Evolutionary conservation across 2,113 vertebrate genomes (phyloP), one percentile per base, ranked within the genome.

Genomic region (Phoenicopterus ruber): DNA sequence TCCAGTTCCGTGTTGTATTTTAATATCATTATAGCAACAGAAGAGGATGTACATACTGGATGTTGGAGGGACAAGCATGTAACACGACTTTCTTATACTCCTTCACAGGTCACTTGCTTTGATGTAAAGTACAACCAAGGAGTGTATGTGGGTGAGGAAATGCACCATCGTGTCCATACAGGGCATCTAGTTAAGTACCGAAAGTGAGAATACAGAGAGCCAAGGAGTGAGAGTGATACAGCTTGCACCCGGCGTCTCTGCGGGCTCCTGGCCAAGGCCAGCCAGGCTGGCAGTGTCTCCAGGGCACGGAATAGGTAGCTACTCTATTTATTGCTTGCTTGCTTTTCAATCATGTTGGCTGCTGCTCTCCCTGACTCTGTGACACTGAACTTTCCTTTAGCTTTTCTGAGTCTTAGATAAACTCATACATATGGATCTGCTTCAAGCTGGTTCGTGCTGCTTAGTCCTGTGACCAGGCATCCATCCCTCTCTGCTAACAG

Each of bases 291-390:
- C 66, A 40, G 25, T 83, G 73, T 85, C 70, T 93, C 66, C 82
- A 85, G 90, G 58, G 87, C 73, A 91, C 65, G 44, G 84, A 90
- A 72, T 5, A 79, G 71, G 73, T 71, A 93, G 82, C 40, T 85
- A 69, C 82, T 89, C 71, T 85, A 65, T 95, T 89, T 91, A 49
- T 49, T 94, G 57, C 90, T 96, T 93, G 78, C 73, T 90, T 91
- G 70, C n/a, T 90, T 97, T 96, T 93, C 92, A 82, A 1, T 93
- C 54, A 17, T 62, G 36, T 62, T 93, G 92, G 78, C 74, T 95
- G 62, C 70, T 57, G 34, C 66, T 95, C 47, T 86, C 49, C 34
- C 74, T 93, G 73, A 62, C 73, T 87, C 61, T 0, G 31, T 87
- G 85, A 90, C 78, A 77, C 54, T 66, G 62, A 91, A 88, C 34